Conservation (phyloP, 2,113 vertebrate genomes). For the Motacilla alba region DNA sequence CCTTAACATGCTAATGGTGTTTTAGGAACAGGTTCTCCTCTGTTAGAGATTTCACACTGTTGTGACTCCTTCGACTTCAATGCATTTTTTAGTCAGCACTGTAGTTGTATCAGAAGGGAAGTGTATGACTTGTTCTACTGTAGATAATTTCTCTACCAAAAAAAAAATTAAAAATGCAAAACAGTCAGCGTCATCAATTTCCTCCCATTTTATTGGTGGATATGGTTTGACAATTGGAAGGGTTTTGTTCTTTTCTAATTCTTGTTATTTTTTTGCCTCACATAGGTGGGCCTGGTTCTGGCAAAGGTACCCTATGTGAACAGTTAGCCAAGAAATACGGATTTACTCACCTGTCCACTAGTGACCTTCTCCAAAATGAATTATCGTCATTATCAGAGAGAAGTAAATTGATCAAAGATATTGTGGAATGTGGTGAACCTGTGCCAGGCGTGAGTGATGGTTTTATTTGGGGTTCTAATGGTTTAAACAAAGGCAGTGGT, state of each 20-base stretch:
- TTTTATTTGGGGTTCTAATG: background rate
- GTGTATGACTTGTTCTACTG: background rate
- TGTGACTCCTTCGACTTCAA: background rate
- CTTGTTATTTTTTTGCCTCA: background rate
- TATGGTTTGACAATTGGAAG: background rate
- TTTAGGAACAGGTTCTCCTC: background rate
- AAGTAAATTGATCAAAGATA: conserved; percentile 81
- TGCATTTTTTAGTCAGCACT: background rate
- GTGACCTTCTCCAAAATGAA: conserved; percentile 81
- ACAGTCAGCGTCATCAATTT: background rate
- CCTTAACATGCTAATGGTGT: background rate
- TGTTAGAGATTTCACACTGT: background rate
- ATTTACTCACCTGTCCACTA: conserved; percentile 75
- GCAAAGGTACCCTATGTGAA: conserved; percentile 86
- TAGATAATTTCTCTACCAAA: background rate
- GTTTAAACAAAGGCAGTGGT: background rate
- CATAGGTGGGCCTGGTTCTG: conserved; percentile 90
- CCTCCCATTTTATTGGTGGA: background rate
- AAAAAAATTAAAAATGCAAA: background rate
- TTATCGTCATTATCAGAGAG: conserved; percentile 79
- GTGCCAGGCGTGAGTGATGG: conserved; percentile 79
- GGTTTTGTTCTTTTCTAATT: conserved; percentile 5
- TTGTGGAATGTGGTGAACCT: conserved; percentile 79
- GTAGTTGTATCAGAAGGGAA: background rate
- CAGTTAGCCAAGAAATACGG: conserved; percentile 84